Percentiles rank a stretch among this genome's conserved stretches.
Evolutionary conservation across 2,888 invertebrate species (phyloP).

Genomic region (Epistrophe eligans): DNA sequence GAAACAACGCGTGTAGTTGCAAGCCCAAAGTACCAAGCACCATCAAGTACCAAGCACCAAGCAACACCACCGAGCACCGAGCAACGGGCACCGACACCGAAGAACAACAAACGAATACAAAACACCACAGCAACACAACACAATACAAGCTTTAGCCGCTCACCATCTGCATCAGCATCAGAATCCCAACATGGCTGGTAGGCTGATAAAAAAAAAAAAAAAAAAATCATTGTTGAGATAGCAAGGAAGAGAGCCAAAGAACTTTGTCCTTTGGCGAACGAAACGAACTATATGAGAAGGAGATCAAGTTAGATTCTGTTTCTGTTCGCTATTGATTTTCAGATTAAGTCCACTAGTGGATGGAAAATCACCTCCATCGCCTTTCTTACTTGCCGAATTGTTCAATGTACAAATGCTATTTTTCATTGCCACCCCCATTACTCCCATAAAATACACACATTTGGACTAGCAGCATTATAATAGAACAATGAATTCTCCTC

Average conservation of each 20-base stretch:
- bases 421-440: constrained; percentile 65
- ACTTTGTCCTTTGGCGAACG: constrained; percentile 41
- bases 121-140: constrained; percentile 50
- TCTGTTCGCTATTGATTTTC: constrained; percentile 75
- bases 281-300: constrained; percentile 17
- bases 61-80: constrained; percentile 64
- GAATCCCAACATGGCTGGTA: constrained; percentile 10
- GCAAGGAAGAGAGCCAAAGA: constrained; percentile 21
- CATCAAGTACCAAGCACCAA: constrained; percentile 1
- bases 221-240: constrained; percentile 1
- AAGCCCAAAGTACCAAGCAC: constrained; percentile 7
- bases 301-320: constrained; percentile 63
- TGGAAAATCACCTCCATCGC: constrained; percentile 34
- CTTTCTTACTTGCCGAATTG: not conserved
- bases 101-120: constrained; percentile 67
- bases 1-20: constrained; percentile 63
- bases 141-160: constrained; percentile 1
- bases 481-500: constrained; percentile 13
- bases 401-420: constrained; percentile 45
- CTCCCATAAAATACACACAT: constrained; percentile 46
- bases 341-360: constrained; percentile 66
- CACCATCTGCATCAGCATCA: not conserved
- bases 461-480: constrained; percentile 33
- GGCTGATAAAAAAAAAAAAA: not conserved
- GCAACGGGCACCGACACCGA: constrained; percentile 52